Conservation (phyloP, 2,797 vertebrate species). For the Lagocephalus sceleratus region DNA sequence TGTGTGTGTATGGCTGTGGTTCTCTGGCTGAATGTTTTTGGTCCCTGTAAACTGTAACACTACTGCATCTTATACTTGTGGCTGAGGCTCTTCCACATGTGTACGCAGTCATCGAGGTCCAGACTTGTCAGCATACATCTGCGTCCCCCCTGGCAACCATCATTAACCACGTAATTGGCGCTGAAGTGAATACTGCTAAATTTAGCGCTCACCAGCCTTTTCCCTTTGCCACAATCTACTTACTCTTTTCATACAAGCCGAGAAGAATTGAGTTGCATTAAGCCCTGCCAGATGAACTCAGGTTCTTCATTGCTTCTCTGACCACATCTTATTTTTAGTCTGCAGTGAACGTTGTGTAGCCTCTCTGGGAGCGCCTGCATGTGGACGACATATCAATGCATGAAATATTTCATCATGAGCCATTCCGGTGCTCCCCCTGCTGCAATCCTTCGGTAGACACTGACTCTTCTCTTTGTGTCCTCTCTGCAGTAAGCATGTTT, state of each 20-base stretch:
- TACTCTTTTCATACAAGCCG: not conserved
- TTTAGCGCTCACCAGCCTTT: not conserved
- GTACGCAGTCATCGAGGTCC: too few relatives aligned
- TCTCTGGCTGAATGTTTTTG: too few relatives aligned
- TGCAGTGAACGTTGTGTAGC: too few relatives aligned
- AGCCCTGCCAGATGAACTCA: not conserved
- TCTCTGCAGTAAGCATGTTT: slow-evolving; percentile 95
- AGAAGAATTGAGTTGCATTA: not conserved
- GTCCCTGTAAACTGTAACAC: too few relatives aligned
- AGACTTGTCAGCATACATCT: too few relatives aligned
- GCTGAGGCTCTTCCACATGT: too few relatives aligned
- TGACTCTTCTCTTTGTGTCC: slow-evolving; percentile 34
- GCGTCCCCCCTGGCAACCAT: too few relatives aligned
- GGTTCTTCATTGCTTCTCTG: slow-evolving; percentile 5
- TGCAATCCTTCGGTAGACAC: not conserved
- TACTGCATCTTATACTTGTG: too few relatives aligned
- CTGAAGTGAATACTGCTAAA: too few relatives aligned
- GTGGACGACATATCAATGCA: slow-evolving; percentile 15
- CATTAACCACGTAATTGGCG: too few relatives aligned
- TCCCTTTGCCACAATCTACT: not conserved
- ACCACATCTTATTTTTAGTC: not conserved
- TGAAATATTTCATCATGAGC: slow-evolving; percentile 15
- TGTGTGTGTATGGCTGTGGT: too few relatives aligned
- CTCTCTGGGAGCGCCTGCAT: too few relatives aligned
- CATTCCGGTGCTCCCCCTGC: slow-evolving; percentile 7